These are phyloP conservation scores for Cynopterus sphinx DNA, from an alignment of 2,797 vertebrate genomes.

Conservation along the genomic window DNA sequence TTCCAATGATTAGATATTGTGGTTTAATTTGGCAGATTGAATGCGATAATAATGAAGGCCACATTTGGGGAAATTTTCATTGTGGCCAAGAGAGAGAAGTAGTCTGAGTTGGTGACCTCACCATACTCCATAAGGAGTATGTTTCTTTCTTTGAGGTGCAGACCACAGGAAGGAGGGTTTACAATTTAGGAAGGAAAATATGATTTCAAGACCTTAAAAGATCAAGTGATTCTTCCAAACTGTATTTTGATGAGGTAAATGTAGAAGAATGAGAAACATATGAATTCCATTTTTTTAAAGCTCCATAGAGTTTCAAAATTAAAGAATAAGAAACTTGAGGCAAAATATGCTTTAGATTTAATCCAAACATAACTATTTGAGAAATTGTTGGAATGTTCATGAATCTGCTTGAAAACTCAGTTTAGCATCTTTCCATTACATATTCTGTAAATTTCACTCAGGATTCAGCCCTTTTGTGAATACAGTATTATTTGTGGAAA, in stretches of 20 bases:
- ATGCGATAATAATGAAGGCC: background rate
- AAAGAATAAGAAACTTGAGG: conserved; percentile 45
- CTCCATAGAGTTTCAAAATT: conserved; percentile 62
- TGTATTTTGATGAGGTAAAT: conserved; percentile 68
- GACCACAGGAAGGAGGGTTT: background rate
- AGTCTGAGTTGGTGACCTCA: background rate
- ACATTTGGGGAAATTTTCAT: background rate
- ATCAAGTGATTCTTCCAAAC: conserved; percentile 49
- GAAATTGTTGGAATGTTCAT: conserved; percentile 57
- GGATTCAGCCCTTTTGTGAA: background rate
- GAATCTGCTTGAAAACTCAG: conserved; percentile 33
- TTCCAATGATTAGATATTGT: background rate
- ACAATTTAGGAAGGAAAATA: conserved; percentile 40
- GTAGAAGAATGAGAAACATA: conserved; percentile 62
- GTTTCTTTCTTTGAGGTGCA: conserved; percentile 34
- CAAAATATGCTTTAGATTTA: conserved; percentile 61
- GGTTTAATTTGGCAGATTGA: conserved; percentile 24
- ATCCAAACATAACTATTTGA: conserved; percentile 62
- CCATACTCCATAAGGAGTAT: background rate
- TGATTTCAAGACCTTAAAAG: conserved; percentile 54
- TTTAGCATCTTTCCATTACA: conserved; percentile 2
- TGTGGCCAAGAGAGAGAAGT: conserved; percentile 10
- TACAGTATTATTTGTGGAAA: background rate
- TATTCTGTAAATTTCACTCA: conserved; percentile 8
- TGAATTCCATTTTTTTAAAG: conserved; percentile 51